Evolutionary conservation across 2,888 invertebrate species (phyloP), one percentile per base, ranked within the genome.

Genomic region (Drosophila hamatofila): DNA sequence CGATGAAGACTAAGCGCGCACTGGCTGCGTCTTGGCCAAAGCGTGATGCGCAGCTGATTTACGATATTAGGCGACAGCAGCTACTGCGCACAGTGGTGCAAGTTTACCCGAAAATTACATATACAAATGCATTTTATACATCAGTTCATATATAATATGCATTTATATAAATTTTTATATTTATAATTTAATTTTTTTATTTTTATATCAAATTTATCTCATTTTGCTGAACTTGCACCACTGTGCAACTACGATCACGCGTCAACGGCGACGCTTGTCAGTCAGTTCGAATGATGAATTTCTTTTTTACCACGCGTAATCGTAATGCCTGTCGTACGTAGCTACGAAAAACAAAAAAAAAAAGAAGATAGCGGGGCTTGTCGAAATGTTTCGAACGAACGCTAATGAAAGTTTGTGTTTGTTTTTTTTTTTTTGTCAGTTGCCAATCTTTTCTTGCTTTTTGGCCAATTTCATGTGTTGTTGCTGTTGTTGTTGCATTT

Each of bases 251-350:
- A 44, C 49, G 48, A 65, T 75, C 69, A 72, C 44, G 39, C 64
- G 68, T 59, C 69, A 58, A 74, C 80, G 56, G 72, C 49, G 68
- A 55, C 69, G 74, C 61, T 71, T 75, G 76, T 79, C 78, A 78
- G 58, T 68, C 66, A 49, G 66, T 46, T 27, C 62, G 61, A 85
- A 84, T 89, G 84, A 84, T 87, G 89, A 77, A 87, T 84, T 84
- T 84, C 89, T 89, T 88, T 83, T 88, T 86, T 86, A 69, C 64
- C 78, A 83, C 42, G 72, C 72, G 78, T 82, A 86, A 78, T 83
- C 75, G 69, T 68, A 69, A 54, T 61, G 52, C 48, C 59, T 39
- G 74, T 61, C 30, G 52, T 35, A 42, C 46, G 56, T 44, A 60
- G 46, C 44, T 37, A 39, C 33, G 37, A 33, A 16, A n/a, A 25